Evolutionary conservation across 2,888 invertebrate species (phyloP), one percentile per base, ranked within the genome.

Genomic region (Hirudinaria manillensis): DNA sequence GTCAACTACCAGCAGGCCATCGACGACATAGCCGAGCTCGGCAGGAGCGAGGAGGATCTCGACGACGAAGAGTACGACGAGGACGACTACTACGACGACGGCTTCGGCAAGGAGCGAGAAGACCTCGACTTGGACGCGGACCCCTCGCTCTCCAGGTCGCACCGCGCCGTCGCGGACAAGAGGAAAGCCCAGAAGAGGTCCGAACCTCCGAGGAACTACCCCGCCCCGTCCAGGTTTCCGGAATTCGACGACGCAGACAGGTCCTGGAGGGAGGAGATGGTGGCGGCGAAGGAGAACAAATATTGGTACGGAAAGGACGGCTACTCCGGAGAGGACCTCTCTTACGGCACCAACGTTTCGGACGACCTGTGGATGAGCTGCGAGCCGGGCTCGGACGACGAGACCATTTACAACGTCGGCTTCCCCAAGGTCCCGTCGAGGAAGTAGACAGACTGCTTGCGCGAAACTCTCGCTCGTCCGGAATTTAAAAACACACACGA

Each of bases 311-410:
- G 45, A 16, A 45, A 7, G 45, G 45, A 45, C 45, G 32, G 38
- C 29, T 38, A 34, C 19, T 56, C 34, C 19, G 45, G 36, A 16
- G 38, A 21, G 16, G 65, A 56, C 19, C 61, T 36, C 13, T 56
- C 51, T 29, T 24, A n/a, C 61, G 65, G 36, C 3, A 45, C 72
- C 27, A 55, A 72, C 68, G 75, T 75, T 0, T 76, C 74, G n/a
- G 70, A 74, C 70, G 76, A 76, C 71, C 36, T 76, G 29, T 75
- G 32, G 53, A 76, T 76, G 76, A 67, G 74, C n/a, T 76, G 76
- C 53, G 76, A 76, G 27, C 74, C 74, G 3, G 74, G 74, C 24
- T 76, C 76, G 0, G 76, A 76, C 61, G 76, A 76, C 27, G 76
- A 76, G 55, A 56, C 45, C 32, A 51, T 72, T 29, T 61, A 76